Conservation (phyloP, 2,113 vertebrate genomes). For the Sturnus vulgaris region DNA sequence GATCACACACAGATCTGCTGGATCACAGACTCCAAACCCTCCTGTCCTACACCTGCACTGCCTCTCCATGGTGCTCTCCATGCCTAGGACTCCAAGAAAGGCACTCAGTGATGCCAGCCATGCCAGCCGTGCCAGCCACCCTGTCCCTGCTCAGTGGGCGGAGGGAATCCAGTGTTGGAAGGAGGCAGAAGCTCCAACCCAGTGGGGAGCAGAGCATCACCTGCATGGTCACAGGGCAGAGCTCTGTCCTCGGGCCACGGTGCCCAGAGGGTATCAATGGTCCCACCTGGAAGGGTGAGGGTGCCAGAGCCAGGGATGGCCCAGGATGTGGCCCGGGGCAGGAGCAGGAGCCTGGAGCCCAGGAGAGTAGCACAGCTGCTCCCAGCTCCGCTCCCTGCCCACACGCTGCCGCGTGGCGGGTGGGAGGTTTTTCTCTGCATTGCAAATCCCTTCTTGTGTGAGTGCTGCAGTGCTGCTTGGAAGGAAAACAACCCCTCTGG, state of each 20-base stretch:
- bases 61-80: background rate
- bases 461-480: conserved; percentile 40
- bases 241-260: rapidly evolving
- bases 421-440: conserved; percentile 55
- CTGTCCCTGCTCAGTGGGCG: background rate
- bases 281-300: background rate
- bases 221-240: background rate
- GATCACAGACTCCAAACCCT: background rate
- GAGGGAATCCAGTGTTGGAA: background rate
- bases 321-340: background rate
- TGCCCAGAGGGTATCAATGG: rapidly evolving
- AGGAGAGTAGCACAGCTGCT: background rate
- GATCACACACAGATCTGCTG: background rate
- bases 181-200: background rate
- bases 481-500: conserved; percentile 43
- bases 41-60: background rate
- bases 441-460: conserved; percentile 38
- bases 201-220: background rate
- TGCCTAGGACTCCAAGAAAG: background rate
- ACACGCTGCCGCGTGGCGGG: background rate
- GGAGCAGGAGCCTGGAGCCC: background rate
- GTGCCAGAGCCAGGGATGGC: background rate
- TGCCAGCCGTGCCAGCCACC: background rate
- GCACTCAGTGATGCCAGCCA: background rate
- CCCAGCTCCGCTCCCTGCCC: conserved; percentile 26